Conservation (phyloP, 1,140 invertebrate species). For the Diploscapter pachys region DNA sequence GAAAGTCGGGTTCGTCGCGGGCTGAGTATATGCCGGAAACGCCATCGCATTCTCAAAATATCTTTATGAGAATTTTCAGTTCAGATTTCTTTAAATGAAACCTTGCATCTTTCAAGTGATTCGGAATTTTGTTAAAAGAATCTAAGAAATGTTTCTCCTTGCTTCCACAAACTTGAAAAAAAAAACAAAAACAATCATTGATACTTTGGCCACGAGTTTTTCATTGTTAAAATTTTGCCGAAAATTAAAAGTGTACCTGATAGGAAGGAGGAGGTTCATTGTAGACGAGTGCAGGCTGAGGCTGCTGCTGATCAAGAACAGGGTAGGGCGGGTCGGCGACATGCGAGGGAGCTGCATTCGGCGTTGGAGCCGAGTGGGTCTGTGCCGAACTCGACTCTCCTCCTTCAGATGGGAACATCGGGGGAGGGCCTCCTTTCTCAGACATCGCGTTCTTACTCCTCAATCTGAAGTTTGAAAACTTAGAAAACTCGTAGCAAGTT, state of each 20-base stretch:
- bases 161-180: no score
- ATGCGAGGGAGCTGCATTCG: neutral
- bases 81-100: no score
- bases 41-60: neutral
- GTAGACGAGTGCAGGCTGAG: neutral
- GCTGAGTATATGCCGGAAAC: neutral
- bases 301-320: neutral
- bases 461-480: slow-evolving; percentile 34
- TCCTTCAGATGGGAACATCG: neutral
- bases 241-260: neutral
- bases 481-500: slow-evolving; percentile 37
- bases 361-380: neutral
- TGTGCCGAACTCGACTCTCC: no score
- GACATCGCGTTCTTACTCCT: neutral
- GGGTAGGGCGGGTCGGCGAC: neutral
- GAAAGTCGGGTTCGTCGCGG: slow-evolving; percentile 2
- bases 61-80: no score
- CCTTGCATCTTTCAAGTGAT: no score
- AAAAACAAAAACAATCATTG: no score
- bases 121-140: no score
- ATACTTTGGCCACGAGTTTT: no score
- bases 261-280: slow-evolving; percentile 19
- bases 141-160: no score
- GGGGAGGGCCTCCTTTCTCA: slow-evolving; percentile 1
- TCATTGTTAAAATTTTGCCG: no score